These are phyloP conservation scores for Mesoclemmys tuberculata DNA, from an alignment of 2,113 vertebrate genomes.

Conservation along the genomic window DNA sequence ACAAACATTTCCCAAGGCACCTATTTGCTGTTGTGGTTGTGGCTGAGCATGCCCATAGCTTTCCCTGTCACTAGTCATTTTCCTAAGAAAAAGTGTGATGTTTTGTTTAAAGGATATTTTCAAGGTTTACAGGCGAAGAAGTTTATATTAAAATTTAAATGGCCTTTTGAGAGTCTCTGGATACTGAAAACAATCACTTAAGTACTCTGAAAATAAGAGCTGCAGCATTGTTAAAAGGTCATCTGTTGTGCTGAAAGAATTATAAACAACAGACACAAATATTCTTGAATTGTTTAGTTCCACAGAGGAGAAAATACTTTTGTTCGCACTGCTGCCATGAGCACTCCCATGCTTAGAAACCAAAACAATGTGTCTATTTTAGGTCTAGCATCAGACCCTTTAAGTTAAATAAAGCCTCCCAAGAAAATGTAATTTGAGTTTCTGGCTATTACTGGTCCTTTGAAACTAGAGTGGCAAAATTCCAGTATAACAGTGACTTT, in stretches of 20 bases:
- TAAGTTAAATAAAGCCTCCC: background rate
- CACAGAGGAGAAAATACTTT: background rate
- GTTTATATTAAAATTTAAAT: background rate
- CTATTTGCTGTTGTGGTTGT: background rate
- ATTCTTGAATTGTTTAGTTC: background rate
- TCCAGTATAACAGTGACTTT: background rate
- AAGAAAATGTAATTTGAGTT: background rate
- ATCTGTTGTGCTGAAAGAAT: background rate
- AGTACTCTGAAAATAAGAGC: background rate
- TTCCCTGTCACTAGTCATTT: background rate
- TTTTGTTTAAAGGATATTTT: background rate
- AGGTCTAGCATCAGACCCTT: background rate
- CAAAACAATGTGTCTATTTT: background rate
- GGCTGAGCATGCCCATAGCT: background rate
- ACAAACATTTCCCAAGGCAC: background rate
- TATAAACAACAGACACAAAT: background rate
- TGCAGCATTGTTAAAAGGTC: background rate
- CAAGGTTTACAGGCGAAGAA: background rate
- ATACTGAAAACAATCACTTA: background rate
- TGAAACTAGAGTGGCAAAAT: background rate
- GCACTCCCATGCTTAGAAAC: background rate
- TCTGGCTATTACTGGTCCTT: background rate
- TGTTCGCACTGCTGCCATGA: background rate
- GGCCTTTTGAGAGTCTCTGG: background rate
- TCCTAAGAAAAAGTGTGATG: background rate